Percentiles rank a stretch among this genome's conserved stretches.
phyloP scores from a whole-genome alignment of 2,888 invertebrate genomes.

The Flabesymbios commensalis region DNA sequence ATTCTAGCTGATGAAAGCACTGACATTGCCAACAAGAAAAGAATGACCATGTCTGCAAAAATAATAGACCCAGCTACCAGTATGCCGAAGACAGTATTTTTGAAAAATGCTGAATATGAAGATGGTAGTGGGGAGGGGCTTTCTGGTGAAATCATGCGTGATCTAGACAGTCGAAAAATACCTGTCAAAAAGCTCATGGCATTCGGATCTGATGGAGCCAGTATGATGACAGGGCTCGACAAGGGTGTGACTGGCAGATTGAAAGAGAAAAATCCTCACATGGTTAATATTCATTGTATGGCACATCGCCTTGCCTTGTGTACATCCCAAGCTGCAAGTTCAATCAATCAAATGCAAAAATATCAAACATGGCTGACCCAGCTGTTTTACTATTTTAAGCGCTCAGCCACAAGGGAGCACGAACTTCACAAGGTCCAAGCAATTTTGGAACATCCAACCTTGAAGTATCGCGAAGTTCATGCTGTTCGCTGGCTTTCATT shows the following conservation, averaged over 20 bases:
- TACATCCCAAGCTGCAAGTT: background rate
- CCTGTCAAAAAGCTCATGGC: background rate
- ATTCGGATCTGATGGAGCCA: background rate
- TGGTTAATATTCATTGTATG: constrained; percentile 2
- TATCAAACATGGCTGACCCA: background rate
- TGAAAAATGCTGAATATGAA: background rate
- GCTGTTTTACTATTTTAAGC: background rate
- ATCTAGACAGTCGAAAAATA: background rate
- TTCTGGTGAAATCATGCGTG: background rate
- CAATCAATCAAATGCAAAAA: no score
- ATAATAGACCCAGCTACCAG: background rate
- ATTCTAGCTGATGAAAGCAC: constrained; percentile 1
- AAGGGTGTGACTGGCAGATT: background rate
- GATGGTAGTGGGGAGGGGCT: background rate
- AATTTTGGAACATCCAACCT: background rate
- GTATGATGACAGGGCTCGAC: background rate
- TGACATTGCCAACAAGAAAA: constrained; percentile 1
- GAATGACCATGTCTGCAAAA: background rate
- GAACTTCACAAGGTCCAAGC: background rate
- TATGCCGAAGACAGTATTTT: background rate
- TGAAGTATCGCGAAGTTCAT: constrained; percentile 1
- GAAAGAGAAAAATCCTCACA: background rate
- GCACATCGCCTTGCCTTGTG: constrained; percentile 4
- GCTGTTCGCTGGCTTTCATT: constrained; percentile 1
- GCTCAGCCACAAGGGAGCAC: background rate